A percentile compares a stretch with the other conserved stretches of the same genome.
Conservation (phyloP, 2,113 vertebrate genomes). For the Mesembrinibis cayennensis region DNA sequence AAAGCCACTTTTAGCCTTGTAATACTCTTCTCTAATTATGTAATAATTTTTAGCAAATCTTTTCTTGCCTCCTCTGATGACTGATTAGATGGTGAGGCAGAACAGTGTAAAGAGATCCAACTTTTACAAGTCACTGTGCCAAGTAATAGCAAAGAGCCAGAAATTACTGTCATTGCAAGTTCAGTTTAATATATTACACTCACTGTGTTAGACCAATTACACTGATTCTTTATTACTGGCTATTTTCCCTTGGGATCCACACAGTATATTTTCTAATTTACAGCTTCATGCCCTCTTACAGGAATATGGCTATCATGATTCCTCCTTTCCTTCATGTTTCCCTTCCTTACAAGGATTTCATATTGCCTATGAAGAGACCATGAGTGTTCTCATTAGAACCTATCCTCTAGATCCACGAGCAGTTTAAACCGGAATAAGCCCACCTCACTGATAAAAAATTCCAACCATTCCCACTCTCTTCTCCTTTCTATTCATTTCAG, state of each 20-base stretch:
- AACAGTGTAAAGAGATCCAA: background rate
- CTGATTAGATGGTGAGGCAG: constrained; percentile 1
- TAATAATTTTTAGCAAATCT: constrained; percentile 31
- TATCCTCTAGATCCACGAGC: background rate
- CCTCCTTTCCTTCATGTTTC: background rate
- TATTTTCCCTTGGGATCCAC: constrained; percentile 4
- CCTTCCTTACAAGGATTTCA: background rate
- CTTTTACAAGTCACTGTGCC: background rate
- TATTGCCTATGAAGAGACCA: background rate
- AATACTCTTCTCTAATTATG: constrained; percentile 22
- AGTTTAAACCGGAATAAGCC: background rate
- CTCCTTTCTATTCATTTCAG: background rate
- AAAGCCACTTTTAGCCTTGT: constrained; percentile 9
- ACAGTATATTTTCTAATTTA: constrained; percentile 38
- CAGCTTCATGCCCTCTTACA: background rate
- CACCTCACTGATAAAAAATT: background rate
- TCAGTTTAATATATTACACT: constrained; percentile 28
- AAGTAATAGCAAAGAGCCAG: constrained; percentile 26
- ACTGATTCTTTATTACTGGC: constrained; percentile 12
- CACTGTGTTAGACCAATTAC: background rate
- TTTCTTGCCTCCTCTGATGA: background rate
- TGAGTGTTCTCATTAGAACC: background rate
- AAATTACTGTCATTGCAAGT: constrained; percentile 19
- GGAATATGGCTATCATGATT: background rate
- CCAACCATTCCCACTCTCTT: background rate